Base-by-base conservation (phyloP, 2,113 vertebrate species). In the Felis chaus region DNA sequence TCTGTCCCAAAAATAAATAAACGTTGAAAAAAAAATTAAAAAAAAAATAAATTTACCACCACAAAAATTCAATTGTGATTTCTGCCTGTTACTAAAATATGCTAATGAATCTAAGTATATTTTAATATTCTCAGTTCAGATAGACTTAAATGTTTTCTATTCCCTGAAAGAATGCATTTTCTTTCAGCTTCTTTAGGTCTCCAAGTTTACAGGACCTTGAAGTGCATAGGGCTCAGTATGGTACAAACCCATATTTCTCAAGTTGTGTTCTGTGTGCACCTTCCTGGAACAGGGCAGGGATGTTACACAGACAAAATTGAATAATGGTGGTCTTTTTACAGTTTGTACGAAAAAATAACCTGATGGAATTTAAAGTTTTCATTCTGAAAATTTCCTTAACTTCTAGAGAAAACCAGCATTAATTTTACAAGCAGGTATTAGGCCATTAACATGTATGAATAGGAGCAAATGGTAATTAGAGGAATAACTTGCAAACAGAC, bases 41-140 rank as follows among this genome's bases (percentile, higher is more conserved):
- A 36, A 36, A 36, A 36, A 36, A 36, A 36, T 96, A 94, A 97
- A 96, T 97, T 76, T 97, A 91, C 82, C 88, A 91, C 29, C 41
- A 76, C 76, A 97, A 87, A 97, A 96, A 96, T 93, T 94, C 94
- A 94, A 4, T 97, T 90, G 61, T 85, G 68, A 85, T 78, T 97
- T 91, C 85, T 96, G 68, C 85, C 89, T 96, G 66, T 96, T 97
- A 94, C 3, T n/a, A 96, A 97, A 94, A 96, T 98, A 96, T 69
- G 82, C 48, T 84, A 91, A 94, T 97, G 29, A 29, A 89, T 48
- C 86, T 84, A 95, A 76, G 90, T 95, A 25, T 95, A 93, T 94
- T 97, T 97, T 96, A 81, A 50, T 97, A 85, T 68, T 89, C 66
- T 94, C 23, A 45, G 78, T 88, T 89, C 39, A 69, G 89, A 33